Base-by-base conservation (phyloP, 2,113 vertebrate genomes). In the Mandrillus leucophaeus region DNA sequence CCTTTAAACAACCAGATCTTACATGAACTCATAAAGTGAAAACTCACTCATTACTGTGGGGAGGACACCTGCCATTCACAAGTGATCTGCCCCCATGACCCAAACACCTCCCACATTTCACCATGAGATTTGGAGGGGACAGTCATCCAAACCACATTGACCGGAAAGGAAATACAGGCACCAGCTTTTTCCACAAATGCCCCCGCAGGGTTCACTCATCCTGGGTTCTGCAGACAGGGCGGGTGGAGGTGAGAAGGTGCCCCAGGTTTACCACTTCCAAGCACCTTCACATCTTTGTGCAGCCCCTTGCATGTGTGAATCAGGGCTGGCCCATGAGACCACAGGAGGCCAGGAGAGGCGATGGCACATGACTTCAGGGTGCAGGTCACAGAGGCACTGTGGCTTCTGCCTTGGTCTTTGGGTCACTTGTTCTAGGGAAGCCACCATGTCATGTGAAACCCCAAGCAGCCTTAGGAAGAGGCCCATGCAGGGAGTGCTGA, bases 171-270 rank as follows among this genome's bases (percentile, higher is more conserved):
- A 8, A 20, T 4, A 35, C 16, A 14, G 11, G 23, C 23, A 2
- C 11, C 0, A 1, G 10, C 5, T 10, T 17, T 64, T 45, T 32
- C 9, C 11, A 12, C 2, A 6, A 8, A 14, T 2, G 76, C 3
- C 32, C 32, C 17, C 14, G 14, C 5, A 6, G 40, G 13, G 66
- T 9, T 40, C 12, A 0, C 40, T 10, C 6, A 22, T 22, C 4
- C 75, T 12, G 3, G 23, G 57, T 4, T 72, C 50, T 81, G 64
- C 8, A 32, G 75, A 81, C 5, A 5, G 18, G 55, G 8, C 1
- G 6, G 14, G 32, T 14, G 40, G 9, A 13, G 7, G 55, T 30
- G 16, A 81, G 87, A 6, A 30, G 23, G 1, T 22, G 35, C 17
- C 22, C 45, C 9, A 35, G 4, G 11, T 8, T 90, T 23, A 6